Conservation (phyloP, 2,888 invertebrate species). For the Ceriagrion tenellum region DNA sequence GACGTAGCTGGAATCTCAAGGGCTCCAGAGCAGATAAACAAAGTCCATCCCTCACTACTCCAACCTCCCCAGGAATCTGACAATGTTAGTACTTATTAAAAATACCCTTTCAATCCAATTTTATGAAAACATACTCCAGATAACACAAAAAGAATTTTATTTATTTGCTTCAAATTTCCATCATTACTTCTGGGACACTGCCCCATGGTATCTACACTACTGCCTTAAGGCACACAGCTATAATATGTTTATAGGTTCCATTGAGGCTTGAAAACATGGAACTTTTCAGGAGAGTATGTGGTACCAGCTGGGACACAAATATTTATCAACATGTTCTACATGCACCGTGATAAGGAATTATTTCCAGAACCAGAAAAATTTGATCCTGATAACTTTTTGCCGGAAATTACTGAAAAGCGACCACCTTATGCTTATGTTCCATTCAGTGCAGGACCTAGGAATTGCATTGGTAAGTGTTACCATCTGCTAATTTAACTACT, state of each 20-base stretch:
- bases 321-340: conserved; percentile 75
- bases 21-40: no score
- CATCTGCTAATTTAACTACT: background rate
- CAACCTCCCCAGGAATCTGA: no score
- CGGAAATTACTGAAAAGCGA: conserved; percentile 75
- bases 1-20: no score
- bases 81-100: no score
- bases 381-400: conserved; percentile 80
- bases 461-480: conserved; percentile 75
- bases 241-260: background rate
- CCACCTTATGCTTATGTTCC: conserved; percentile 77
- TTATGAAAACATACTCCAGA: no score
- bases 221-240: no score
- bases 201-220: no score
- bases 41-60: no score
- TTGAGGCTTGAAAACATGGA: background rate
- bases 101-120: no score
- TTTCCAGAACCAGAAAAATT: conserved; percentile 80
- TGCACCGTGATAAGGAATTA: conserved; percentile 78
- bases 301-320: conserved; percentile 76
- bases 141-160: no score
- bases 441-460: conserved; percentile 78
- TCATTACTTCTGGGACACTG: no score
- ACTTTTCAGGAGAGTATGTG: conserved; percentile 74
- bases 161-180: no score